Evolutionary conservation across 2,797 vertebrate genomes (phyloP).

Genomic region (Aulostomus chinensis): DNA sequence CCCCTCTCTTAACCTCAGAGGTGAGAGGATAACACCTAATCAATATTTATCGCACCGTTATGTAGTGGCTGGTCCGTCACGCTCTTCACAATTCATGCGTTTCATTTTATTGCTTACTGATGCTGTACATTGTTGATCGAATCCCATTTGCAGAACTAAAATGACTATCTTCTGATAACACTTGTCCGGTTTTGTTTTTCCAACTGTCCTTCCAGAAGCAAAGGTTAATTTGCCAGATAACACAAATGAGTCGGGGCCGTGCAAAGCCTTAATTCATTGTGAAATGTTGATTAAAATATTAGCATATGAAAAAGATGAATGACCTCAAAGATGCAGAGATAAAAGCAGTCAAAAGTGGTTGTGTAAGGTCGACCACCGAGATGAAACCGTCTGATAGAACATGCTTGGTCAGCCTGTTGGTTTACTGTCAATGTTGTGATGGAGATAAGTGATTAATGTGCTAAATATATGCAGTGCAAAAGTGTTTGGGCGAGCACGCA

Average conservation of each 20-base stretch:
- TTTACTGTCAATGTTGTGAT: constrained; percentile 27
- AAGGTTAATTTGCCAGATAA: constrained; percentile 71
- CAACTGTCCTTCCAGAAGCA: constrained; percentile 46
- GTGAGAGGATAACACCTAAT: constrained; percentile 10
- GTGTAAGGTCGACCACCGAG: constrained; percentile 48
- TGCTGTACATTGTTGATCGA: background rate
- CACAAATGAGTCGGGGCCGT: constrained; percentile 56
- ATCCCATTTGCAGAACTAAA: too few species aligned
- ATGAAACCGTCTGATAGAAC: constrained; percentile 44
- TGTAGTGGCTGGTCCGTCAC: constrained; percentile 1
- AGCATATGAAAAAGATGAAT: constrained; percentile 76
- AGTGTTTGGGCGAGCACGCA: too few species aligned
- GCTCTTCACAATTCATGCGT: background rate
- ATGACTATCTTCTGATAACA: constrained; percentile 13
- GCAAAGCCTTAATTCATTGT: constrained; percentile 46
- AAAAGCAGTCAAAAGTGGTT: constrained; percentile 72
- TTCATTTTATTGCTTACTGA: background rate
- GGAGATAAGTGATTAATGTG: constrained; percentile 35
- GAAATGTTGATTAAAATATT: constrained; percentile 75
- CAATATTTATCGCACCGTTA: constrained; percentile 14
- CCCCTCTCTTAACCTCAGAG: constrained; percentile 7
- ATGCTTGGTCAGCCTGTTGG: constrained; percentile 19
- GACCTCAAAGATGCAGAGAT: constrained; percentile 69
- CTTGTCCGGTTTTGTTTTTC: too few species aligned
- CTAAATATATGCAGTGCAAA: constrained; percentile 27